phyloP scores from a whole-genome alignment of 2,797 vertebrate species.

The Tympanoctomys barrerae region DNA sequence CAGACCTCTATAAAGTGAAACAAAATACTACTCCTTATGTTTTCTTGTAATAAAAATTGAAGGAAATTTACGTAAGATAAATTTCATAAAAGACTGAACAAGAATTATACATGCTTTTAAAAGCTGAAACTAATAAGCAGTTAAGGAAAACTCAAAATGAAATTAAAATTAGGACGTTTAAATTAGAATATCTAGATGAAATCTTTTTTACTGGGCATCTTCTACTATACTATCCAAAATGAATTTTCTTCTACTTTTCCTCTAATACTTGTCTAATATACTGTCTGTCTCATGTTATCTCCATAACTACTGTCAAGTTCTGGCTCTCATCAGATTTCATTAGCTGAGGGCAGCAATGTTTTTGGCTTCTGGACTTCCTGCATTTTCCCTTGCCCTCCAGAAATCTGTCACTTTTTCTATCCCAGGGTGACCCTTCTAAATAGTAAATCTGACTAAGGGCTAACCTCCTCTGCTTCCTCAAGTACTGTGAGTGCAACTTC shows the following conservation, averaged over 20 bases:
- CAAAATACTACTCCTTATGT: neutral
- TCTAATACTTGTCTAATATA: conserved; percentile 31
- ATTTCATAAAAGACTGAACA: conserved; percentile 48
- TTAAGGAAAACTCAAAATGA: conserved; percentile 52
- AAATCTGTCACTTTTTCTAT: neutral
- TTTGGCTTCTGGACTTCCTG: neutral
- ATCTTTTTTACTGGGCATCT: neutral
- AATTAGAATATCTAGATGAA: neutral
- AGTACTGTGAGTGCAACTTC: neutral
- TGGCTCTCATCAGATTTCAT: neutral
- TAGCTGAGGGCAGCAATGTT: neutral
- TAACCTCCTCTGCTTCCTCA: neutral
- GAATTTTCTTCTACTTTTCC: neutral
- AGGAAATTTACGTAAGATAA: conserved; percentile 2
- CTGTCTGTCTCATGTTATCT: neutral
- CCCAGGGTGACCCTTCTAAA: neutral
- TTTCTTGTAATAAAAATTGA: conserved; percentile 42
- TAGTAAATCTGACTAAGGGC: conserved; percentile 11
- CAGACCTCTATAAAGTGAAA: conserved; percentile 23
- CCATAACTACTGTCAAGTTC: neutral
- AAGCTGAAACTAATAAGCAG: conserved; percentile 11
- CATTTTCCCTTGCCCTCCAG: neutral
- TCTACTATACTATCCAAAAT: neutral
- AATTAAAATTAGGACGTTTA: conserved; percentile 51
- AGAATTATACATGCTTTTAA: conserved; percentile 13